Base-by-base conservation (phyloP, 2,888 invertebrate genomes). In the Coenonympha glycerion region DNA sequence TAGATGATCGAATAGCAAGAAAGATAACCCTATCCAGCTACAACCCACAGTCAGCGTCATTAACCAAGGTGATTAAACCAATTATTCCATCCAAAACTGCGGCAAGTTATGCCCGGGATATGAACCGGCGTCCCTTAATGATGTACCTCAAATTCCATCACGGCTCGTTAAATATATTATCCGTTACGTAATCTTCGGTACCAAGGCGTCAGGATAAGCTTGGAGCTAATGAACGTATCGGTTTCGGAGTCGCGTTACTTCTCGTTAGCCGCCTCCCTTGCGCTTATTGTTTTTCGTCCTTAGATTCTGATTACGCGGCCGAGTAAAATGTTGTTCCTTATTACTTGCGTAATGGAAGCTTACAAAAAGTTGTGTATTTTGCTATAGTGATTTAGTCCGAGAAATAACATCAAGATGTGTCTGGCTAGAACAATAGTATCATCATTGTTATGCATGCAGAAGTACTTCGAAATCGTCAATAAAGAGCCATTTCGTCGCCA, bases 141-240 rank as follows among this genome's bases (percentile, higher is more conserved):
- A 31, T 31, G 21, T 21, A 44, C 44, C 44, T 44, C 31, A 44
- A 44, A 44, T 44, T 44, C 33, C 31, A 44, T 33, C 44, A 44
- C 31, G 22, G 44, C 31, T 33, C 31, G 44, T 44, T 44, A 44
- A 52, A 50, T 57, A 51, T 52, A 56, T 56, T 64, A 66, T 66
- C 65, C 42, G 36, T 53, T 53, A 54, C 65, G 69, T 71, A 73
- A 69, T 62, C 63, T 56, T 47, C 57, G 46, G 59, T 65, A 71
- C 70, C 66, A 72, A 69, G 69, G 66, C 54, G 59, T 56, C 61
- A 64, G 69, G 69, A 67, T 67, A 60, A 63, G 54, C 62, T 70
- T 70, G 69, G 69, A 69, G 71, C 66, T 82, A 80, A 83, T 79
- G 78, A 83, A 77, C 72, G 78, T 71, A 76, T 81, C 79, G 73